These are phyloP conservation scores for Pogonophryne albipinna DNA, from an alignment of 2,797 vertebrate species.

Conservation along the genomic window DNA sequence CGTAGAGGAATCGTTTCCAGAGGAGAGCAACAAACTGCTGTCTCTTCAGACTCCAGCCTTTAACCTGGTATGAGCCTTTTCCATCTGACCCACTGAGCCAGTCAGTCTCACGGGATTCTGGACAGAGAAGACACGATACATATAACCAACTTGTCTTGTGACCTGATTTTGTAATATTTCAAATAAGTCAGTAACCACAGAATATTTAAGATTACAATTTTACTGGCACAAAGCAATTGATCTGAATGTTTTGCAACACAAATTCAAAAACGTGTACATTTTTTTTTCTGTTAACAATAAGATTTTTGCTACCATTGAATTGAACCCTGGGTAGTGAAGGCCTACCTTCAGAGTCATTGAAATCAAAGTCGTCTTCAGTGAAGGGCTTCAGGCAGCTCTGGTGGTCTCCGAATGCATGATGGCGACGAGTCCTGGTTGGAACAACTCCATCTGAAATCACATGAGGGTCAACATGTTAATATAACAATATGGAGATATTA, in stretches of 20 bases:
- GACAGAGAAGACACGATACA: constrained; percentile 18
- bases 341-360: constrained; percentile 94
- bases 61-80: constrained; percentile 96
- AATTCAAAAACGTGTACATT: neutral
- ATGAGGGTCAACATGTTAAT: neutral
- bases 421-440: constrained; percentile 91
- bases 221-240: neutral
- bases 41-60: constrained; percentile 95
- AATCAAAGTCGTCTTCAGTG: constrained; percentile 95
- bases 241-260: neutral
- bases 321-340: constrained; percentile 56
- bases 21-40: constrained; percentile 96
- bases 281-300: neutral
- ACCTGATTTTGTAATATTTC: constrained; percentile 7
- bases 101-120: constrained; percentile 97
- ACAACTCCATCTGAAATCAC: constrained; percentile 90
- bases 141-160: constrained; percentile 20
- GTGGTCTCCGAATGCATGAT: constrained; percentile 93
- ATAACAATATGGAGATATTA: neutral
- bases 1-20: constrained; percentile 97
- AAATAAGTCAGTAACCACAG: neutral
- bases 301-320: constrained; percentile 36
- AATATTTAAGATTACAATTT: neutral
- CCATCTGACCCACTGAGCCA: constrained; percentile 94
- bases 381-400: constrained; percentile 98